phyloP scores from a whole-genome alignment of 1,140 invertebrate genomes.

The Brachionus plicatilis region DNA sequence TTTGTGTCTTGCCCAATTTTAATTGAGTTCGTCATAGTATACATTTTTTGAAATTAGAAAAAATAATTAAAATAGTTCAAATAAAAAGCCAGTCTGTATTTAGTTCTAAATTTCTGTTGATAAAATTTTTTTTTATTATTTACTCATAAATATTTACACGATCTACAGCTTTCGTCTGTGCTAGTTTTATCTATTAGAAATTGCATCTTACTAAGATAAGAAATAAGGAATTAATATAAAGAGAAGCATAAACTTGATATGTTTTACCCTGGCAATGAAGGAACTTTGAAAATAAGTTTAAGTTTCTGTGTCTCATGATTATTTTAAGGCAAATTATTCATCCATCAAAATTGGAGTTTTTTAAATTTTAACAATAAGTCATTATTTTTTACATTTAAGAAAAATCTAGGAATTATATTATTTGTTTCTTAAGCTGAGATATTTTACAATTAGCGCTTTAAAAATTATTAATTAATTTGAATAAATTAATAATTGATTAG shows the following conservation, averaged over 20 bases:
- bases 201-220: background rate
- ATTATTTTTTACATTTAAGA: too few relatives aligned
- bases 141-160: background rate
- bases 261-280: background rate
- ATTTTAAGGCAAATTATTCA: background rate
- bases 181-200: background rate
- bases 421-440: too few relatives aligned
- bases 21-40: background rate
- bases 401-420: too few relatives aligned
- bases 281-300: background rate
- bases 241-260: background rate
- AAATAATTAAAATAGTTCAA: background rate
- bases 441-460: too few relatives aligned
- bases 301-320: background rate
- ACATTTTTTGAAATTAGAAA: background rate
- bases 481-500: too few relatives aligned
- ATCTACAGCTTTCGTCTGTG: background rate
- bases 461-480: too few relatives aligned
- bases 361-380: too few relatives aligned
- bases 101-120: background rate
- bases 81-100: background rate
- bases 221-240: background rate
- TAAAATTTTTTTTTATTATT: background rate
- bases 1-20: background rate
- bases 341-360: too few relatives aligned